Evolutionary conservation across 2,888 invertebrate genomes (phyloP).

Genomic region (Rosalia funebris): DNA sequence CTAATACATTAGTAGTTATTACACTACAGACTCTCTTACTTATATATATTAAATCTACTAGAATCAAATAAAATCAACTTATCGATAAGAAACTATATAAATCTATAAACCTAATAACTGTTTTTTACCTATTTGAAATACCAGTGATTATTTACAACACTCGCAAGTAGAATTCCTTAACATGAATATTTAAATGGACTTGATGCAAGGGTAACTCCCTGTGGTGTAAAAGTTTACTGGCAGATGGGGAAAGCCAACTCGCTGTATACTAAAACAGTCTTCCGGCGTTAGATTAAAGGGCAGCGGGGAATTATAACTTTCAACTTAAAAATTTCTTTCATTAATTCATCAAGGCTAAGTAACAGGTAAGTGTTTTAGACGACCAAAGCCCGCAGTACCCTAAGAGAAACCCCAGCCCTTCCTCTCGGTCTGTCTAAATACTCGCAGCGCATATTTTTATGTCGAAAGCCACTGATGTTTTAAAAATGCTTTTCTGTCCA

Average conservation of each 20-base stretch:
- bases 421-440: not conserved
- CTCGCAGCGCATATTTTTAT: no score
- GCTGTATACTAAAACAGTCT: slow-evolving; percentile 30
- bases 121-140: no score
- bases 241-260: slow-evolving; percentile 39
- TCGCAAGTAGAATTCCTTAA: slow-evolving; percentile 51
- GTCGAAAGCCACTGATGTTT: no score
- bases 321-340: slow-evolving; percentile 35
- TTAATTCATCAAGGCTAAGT: slow-evolving; percentile 38
- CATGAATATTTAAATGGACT: slow-evolving; percentile 53
- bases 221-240: slow-evolving; percentile 43
- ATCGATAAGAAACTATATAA: no score
- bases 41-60: no score
- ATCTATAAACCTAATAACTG: no score
- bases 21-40: no score
- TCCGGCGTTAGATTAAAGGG: slow-evolving; percentile 42
- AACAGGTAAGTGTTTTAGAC: slow-evolving; percentile 31
- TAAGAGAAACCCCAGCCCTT: not conserved
- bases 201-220: slow-evolving; percentile 48
- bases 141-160: slow-evolving; percentile 50
- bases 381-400: not conserved
- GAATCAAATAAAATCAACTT: no score
- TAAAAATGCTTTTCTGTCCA: no score
- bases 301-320: slow-evolving; percentile 43
- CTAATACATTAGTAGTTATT: no score